Evolutionary conservation across 2,888 invertebrate species (phyloP).

Genomic region (Drosophila melanosoma): DNA sequence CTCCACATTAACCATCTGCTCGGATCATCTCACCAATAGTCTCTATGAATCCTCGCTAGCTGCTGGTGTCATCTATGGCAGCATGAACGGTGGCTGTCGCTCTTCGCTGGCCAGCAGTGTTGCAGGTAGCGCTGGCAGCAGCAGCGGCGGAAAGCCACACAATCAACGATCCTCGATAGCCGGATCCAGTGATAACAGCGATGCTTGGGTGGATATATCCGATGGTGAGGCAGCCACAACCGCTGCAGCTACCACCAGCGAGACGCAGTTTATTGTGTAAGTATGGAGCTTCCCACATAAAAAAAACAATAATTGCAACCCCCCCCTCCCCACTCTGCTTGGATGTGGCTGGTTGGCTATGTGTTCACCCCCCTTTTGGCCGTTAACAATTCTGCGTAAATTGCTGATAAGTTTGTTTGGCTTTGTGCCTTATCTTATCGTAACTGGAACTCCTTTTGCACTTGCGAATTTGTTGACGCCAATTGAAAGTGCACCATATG

Average conservation of each 20-base stretch:
- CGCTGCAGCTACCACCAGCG: constrained; percentile 42
- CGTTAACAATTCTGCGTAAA: constrained; percentile 60
- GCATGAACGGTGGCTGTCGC: constrained; percentile 58
- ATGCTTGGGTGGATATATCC: constrained; percentile 85
- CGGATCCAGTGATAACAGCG: constrained; percentile 83
- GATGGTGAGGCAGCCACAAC: constrained; percentile 65
- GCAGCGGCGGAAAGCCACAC: constrained; percentile 34
- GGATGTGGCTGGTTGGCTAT: background rate
- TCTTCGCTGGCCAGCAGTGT: constrained; percentile 55
- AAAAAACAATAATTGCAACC: background rate
- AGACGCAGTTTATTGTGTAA: constrained; percentile 84
- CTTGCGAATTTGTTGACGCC: constrained; percentile 54
- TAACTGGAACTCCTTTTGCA: constrained; percentile 22
- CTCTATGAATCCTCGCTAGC: constrained; percentile 83
- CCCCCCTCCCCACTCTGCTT: background rate
- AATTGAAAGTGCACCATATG: constrained; percentile 46
- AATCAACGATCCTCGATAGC: constrained; percentile 72
- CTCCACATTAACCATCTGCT: constrained; percentile 83
- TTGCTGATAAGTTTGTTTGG: constrained; percentile 72
- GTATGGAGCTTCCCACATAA: constrained; percentile 53
- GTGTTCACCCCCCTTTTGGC: background rate
- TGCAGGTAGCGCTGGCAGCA: constrained; percentile 37
- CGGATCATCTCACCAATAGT: constrained; percentile 85
- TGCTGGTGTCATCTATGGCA: constrained; percentile 62
- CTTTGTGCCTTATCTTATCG: constrained; percentile 67